Evolutionary conservation across 2,113 vertebrate species (phyloP), one percentile per base, ranked within the genome.

Genomic region (Calidris pygmaea): DNA sequence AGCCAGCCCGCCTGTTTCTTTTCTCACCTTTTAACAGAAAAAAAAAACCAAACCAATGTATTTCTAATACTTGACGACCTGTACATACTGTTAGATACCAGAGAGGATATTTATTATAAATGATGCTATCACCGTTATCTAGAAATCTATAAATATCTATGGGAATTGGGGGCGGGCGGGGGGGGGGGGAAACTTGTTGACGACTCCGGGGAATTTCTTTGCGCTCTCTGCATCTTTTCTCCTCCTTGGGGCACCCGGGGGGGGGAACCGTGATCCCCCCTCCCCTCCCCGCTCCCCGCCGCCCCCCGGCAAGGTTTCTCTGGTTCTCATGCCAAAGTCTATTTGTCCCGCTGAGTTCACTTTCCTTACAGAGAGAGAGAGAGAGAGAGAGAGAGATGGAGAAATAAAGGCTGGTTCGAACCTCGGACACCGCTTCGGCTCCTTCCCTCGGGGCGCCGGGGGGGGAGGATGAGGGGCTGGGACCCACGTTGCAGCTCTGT

Each of bases 391-490:
- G 45, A 47, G 19, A 80, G 78, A 74, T 87, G 85, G 90, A 89
- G 86, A 95, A 97, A 97, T 97, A 97, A 97, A 97, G 83, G 93
- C 68, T 83, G 76, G 86, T 89, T 89, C 52, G 21, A 94, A 97
- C 39, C 90, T 78, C 12, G 2, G 23, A 14, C 14, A 45, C 3
- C 1, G 48, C 30, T 21, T 82, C 7, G 6, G 39, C 30, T 79
- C 41, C 56, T 76, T 81, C 75, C 37, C 30, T 53, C 2, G 7
- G 39, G 39, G 45, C 19, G 0, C 12, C 29, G 5, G 60, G 71
- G 41, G 18, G 60, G 43, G 43, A 48, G 35, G 58, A 14, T 14
- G 60, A 53, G 58, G 68, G 24, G 68, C 7, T 35, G 62, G 39
- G 27, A 52, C 48, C 60, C 15, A 2, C 14, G 3, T 16, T 1